These are phyloP conservation scores for Semotilus atromaculatus DNA, from an alignment of 2,797 vertebrate species.

Conservation along the genomic window DNA sequence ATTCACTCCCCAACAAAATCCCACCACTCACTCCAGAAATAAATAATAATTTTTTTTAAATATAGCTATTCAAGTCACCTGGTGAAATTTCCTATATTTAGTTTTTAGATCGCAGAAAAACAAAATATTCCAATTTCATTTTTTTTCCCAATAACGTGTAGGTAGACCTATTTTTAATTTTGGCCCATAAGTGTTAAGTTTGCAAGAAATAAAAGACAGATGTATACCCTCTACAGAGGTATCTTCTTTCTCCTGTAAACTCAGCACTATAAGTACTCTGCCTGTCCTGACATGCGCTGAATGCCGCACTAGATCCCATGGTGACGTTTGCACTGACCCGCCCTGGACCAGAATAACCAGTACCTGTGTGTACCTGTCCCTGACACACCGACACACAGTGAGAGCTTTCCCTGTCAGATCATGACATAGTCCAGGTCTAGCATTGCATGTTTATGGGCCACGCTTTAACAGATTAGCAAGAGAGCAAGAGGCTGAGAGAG, in stretches of 20 bases:
- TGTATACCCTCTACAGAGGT: not conserved
- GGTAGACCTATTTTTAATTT: not conserved
- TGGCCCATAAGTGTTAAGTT: not conserved
- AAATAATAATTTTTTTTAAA: not conserved
- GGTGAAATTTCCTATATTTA: not conserved
- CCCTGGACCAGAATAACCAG: constrained; percentile 16
- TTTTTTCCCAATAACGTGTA: not conserved
- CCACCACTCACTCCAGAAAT: not conserved
- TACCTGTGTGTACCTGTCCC: constrained; percentile 14
- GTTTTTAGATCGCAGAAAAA: too few relatives aligned
- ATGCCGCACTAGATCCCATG: not conserved
- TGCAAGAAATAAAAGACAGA: not conserved
- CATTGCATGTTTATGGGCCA: not conserved
- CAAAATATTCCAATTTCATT: too few relatives aligned
- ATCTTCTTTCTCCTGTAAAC: not conserved
- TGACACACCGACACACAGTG: not conserved
- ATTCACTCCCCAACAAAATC: not conserved
- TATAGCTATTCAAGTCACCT: not conserved
- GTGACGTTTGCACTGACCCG: not conserved
- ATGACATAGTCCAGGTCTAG: constrained; percentile 1
- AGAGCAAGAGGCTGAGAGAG: not conserved
- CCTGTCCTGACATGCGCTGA: constrained; percentile 38
- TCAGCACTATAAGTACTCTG: not conserved
- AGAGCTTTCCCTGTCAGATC: not conserved
- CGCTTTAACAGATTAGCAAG: constrained; percentile 1